Percentiles rank a stretch among this genome's conserved stretches.
These are phyloP conservation scores for Trissolcus basalis DNA, from an alignment of 1,140 invertebrate species.

Conservation along the genomic window DNA sequence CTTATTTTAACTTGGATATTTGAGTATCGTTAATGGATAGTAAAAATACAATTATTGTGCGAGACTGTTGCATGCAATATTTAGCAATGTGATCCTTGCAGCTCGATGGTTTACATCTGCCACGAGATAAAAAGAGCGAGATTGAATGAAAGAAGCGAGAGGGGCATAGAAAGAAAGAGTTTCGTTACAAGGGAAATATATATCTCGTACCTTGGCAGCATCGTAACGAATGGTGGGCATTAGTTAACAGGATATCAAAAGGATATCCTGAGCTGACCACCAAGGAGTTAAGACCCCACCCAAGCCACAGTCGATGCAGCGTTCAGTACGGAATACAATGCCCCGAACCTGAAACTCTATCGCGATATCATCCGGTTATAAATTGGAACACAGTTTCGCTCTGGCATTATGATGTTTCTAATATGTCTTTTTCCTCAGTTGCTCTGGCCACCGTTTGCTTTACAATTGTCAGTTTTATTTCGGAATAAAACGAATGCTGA, in stretches of 20 bases:
- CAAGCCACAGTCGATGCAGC: slow-evolving; percentile 68
- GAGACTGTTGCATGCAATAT: slow-evolving; percentile 34
- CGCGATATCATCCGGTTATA: slow-evolving; percentile 76
- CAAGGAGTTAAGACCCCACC: slow-evolving; percentile 73
- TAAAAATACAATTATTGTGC: slow-evolving; percentile 32
- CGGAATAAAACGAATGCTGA: slow-evolving; percentile 39
- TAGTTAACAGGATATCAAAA: slow-evolving; percentile 78
- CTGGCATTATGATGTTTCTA: slow-evolving; percentile 77
- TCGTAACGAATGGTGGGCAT: slow-evolving; percentile 75
- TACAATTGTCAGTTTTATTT: slow-evolving; percentile 56
- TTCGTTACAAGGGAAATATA: slow-evolving; percentile 63
- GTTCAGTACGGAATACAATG: slow-evolving; percentile 73
- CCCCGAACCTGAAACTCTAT: slow-evolving; percentile 74
- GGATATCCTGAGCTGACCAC: slow-evolving; percentile 74
- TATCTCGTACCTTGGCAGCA: slow-evolving; percentile 64
- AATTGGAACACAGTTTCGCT: slow-evolving; percentile 75
- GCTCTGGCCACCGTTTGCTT: slow-evolving; percentile 54
- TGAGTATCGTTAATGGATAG: slow-evolving; percentile 27
- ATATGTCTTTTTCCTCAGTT: slow-evolving; percentile 74
- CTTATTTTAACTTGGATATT: too few species aligned
- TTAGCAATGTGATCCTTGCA: slow-evolving; percentile 49
- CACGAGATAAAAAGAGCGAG: slow-evolving; percentile 53
- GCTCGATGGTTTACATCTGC: slow-evolving; percentile 55
- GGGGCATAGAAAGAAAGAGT: slow-evolving; percentile 55
- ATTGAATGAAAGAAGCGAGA: slow-evolving; percentile 47